These are phyloP conservation scores for Podarcis lilfordi DNA, from an alignment of 2,797 vertebrate genomes.

Conservation along the genomic window DNA sequence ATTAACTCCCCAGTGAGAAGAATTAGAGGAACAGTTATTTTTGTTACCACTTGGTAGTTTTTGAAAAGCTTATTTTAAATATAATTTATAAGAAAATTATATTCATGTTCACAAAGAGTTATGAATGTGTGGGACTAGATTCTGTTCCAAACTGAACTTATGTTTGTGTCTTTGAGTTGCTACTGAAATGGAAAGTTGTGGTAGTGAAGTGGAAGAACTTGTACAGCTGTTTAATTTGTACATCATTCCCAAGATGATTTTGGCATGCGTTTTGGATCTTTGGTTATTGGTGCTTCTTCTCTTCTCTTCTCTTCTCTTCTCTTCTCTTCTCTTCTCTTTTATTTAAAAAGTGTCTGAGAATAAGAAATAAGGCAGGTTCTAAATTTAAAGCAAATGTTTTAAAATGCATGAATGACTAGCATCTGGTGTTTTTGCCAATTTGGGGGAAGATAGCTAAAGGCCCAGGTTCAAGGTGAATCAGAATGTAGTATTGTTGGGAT, in stretches of 20 bases:
- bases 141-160: background rate
- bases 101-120: background rate
- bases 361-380: background rate
- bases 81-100: background rate
- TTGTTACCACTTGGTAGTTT: constrained; percentile 2
- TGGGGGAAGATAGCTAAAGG: background rate
- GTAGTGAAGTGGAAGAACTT: too few relatives aligned
- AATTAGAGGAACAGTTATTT: background rate
- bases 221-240: background rate
- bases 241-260: background rate
- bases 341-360: background rate
- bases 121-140: background rate
- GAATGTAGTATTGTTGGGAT: background rate
- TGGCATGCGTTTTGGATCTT: background rate
- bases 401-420: background rate
- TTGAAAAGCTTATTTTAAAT: background rate
- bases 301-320: too few relatives aligned
- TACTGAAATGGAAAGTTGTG: background rate
- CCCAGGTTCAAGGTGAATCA: background rate
- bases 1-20: constrained; percentile 9
- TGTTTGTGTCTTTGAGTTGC: background rate
- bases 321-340: too few relatives aligned
- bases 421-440: background rate
- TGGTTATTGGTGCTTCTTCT: too few relatives aligned
- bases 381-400: background rate